These are phyloP conservation scores for Taxidea taxus DNA, from an alignment of 2,113 vertebrate genomes.

Conservation along the genomic window DNA sequence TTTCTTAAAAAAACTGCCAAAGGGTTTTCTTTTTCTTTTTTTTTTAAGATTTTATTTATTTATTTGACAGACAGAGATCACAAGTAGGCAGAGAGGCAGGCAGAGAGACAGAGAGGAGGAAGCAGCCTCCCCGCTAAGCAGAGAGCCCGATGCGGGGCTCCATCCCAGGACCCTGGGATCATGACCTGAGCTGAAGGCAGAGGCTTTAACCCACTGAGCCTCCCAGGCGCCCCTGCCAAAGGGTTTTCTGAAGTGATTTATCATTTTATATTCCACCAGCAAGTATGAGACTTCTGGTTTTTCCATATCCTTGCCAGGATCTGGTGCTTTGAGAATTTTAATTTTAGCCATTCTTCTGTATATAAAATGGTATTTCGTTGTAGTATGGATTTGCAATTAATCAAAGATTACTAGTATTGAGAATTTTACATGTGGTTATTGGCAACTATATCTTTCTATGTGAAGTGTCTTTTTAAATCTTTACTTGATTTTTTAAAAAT, in stretches of 20 bases:
- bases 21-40: too few relatives aligned
- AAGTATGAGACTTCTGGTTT: not conserved
- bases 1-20: not conserved
- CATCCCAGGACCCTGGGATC: too few relatives aligned
- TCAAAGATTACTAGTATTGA: not conserved
- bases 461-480: not conserved
- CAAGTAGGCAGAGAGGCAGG: too few relatives aligned
- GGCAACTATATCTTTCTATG: not conserved
- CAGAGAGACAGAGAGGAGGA: too few relatives aligned
- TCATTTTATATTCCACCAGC: not conserved
- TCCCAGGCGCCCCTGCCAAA: too few relatives aligned
- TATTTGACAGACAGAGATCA: too few relatives aligned
- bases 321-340: not conserved
- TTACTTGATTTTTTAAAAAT: not conserved
- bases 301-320: not conserved
- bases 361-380: not conserved
- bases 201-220: too few relatives aligned
- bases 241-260: not conserved
- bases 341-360: not conserved
- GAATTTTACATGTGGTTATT: not conserved
- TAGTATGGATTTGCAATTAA: slow-evolving; percentile 3
- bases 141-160: too few relatives aligned
- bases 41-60: too few relatives aligned
- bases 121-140: too few relatives aligned
- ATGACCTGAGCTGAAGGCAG: too few relatives aligned